Percentiles rank a stretch among this genome's conserved stretches.
Conservation (phyloP, 2,888 invertebrate species). For the Scotopteryx bipunctaria region DNA sequence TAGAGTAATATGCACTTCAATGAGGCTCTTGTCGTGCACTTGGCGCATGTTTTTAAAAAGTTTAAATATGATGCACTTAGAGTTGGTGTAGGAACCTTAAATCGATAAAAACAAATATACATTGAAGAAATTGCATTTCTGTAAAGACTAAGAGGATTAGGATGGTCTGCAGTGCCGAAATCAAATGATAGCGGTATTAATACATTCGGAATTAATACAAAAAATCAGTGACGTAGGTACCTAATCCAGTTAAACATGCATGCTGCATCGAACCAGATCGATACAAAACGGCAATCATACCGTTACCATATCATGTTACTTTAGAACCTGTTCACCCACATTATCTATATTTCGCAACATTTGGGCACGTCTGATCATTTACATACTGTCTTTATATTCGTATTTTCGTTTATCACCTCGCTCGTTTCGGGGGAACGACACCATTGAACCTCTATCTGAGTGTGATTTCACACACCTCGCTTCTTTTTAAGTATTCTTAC, state of each 20-base stretch:
- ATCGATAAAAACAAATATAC: no score
- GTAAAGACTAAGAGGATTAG: no score
- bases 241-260: neutral
- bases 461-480: slow-evolving; percentile 18
- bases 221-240: neutral
- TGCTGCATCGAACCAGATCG: slow-evolving; percentile 5
- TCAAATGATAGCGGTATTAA: no score
- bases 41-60: no score
- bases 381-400: slow-evolving; percentile 17
- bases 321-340: slow-evolving; percentile 6
- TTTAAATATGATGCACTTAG: no score
- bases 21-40: no score
- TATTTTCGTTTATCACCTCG: slow-evolving; percentile 23
- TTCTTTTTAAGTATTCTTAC: slow-evolving; percentile 18
- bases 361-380: slow-evolving; percentile 19
- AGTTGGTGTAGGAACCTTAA: no score
- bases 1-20: no score
- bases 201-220: no score
- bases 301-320: neutral
- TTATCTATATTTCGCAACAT: slow-evolving; percentile 15
- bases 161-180: no score
- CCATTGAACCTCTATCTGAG: slow-evolving; percentile 21
- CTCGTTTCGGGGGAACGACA: slow-evolving; percentile 25
- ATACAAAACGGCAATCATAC: slow-evolving; percentile 6
- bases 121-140: no score